phyloP scores from a whole-genome alignment of 2,888 invertebrate species.

The Hermaeophaga mercurialis region DNA sequence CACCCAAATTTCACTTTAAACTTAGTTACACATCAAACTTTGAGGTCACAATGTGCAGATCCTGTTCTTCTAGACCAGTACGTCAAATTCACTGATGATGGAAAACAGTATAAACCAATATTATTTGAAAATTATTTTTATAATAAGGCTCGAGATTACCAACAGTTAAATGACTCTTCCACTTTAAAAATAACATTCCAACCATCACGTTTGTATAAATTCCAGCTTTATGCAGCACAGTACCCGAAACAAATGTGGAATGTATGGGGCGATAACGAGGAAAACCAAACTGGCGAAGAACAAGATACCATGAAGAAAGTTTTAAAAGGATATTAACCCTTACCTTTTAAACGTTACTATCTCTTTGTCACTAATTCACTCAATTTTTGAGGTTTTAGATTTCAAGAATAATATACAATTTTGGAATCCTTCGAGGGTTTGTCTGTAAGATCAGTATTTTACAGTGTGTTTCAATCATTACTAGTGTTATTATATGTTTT shows the following conservation, averaged over 20 bases:
- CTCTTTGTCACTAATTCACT: conserved; percentile 91
- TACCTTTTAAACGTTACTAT: conserved; percentile 91
- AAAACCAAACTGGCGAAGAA: conserved; percentile 82
- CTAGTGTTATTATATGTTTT: conserved; percentile 95
- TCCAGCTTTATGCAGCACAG: conserved; percentile 98
- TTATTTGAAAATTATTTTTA: conserved; percentile 97
- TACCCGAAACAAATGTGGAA: conserved; percentile 83
- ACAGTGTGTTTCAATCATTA: conserved; percentile 96
- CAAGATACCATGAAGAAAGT: conserved; percentile 93
- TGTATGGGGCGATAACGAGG: conserved; percentile 68
- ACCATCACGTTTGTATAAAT: conserved; percentile 94
- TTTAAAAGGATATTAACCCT: conserved; percentile 94
- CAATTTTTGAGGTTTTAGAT: conserved; percentile 96
- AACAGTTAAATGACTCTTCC: conserved; percentile 81
- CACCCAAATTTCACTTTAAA: conserved; percentile 98
- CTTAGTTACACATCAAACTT: conserved; percentile 93
- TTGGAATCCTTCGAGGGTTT: conserved; percentile 98
- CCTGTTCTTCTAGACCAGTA: conserved; percentile 93
- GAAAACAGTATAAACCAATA: conserved; percentile 89
- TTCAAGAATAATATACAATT: conserved; percentile 99
- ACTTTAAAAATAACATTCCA: conserved; percentile 78
- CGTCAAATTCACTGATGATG: conserved; percentile 86
- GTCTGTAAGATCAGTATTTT: conserved; percentile 97
- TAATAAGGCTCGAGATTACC: conserved; percentile 96
- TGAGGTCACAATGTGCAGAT: conserved; percentile 89